These are phyloP conservation scores for Graphium colonna DNA, from an alignment of 2,888 invertebrate genomes.

Conservation along the genomic window DNA sequence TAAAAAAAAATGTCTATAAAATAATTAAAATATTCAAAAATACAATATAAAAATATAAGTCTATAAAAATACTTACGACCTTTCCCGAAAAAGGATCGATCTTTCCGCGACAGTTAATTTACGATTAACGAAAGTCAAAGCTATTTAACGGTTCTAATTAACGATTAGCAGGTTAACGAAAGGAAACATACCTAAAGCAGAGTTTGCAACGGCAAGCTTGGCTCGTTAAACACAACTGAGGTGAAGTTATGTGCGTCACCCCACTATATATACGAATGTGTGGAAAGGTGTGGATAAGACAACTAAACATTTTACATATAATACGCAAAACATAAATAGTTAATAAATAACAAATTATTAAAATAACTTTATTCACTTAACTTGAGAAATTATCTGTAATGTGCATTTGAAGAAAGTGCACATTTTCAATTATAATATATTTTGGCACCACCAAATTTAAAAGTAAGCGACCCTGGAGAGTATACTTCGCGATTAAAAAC, in stretches of 20 bases:
- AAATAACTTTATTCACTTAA: not conserved
- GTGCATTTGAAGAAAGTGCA: not conserved
- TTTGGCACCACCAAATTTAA: not conserved
- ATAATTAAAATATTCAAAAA: too few relatives aligned
- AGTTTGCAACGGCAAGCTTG: slow-evolving; percentile 1
- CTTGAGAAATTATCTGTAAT: not conserved
- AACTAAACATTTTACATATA: not conserved
- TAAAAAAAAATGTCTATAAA: too few relatives aligned
- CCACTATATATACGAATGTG: slow-evolving; percentile 19
- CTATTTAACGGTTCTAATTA: too few relatives aligned
- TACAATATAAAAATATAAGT: too few relatives aligned
- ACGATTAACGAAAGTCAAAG: too few relatives aligned
- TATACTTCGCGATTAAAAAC: too few relatives aligned
- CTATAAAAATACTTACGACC: too few relatives aligned
- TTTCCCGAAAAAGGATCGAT: too few relatives aligned
- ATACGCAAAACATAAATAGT: not conserved
- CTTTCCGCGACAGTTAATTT: too few relatives aligned
- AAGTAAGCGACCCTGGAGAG: too few relatives aligned
- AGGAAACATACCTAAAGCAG: slow-evolving; percentile 3
- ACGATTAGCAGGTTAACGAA: not conserved
- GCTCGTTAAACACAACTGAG: slow-evolving; percentile 20
- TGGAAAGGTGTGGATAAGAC: slow-evolving; percentile 18
- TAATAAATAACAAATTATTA: not conserved
- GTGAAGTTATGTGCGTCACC: not conserved
- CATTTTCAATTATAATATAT: not conserved